Evolutionary conservation across 2,113 vertebrate species (phyloP).

Genomic region (Poeciliopsis occidentalis): DNA sequence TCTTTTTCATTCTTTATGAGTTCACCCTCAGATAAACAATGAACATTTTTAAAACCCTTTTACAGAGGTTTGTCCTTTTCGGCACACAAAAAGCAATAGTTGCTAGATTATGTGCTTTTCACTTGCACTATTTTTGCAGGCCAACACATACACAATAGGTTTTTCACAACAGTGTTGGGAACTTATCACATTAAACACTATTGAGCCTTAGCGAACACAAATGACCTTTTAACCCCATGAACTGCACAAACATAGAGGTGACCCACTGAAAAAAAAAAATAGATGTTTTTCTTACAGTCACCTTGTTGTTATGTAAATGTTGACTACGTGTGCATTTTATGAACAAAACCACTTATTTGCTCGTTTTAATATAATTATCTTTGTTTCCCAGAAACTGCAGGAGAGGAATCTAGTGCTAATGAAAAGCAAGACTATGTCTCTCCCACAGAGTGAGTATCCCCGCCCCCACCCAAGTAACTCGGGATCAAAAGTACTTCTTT

Average conservation of each 20-base stretch:
- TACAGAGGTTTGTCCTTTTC: not conserved
- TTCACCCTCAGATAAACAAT: not conserved
- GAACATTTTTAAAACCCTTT: not conserved
- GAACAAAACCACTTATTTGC: slow-evolving; percentile 10
- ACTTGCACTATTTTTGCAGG: not conserved
- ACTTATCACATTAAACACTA: not conserved
- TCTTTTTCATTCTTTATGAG: not conserved
- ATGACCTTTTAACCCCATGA: not conserved
- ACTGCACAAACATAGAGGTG: not conserved
- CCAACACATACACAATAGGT: not conserved
- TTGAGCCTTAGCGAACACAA: not conserved
- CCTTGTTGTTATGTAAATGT: not conserved
- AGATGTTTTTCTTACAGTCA: not conserved
- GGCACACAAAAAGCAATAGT: not conserved
- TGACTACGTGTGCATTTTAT: not conserved
- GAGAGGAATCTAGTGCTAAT: slow-evolving; percentile 79
- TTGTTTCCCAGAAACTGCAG: slow-evolving; percentile 81
- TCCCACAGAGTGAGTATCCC: slow-evolving; percentile 81
- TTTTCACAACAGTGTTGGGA: not conserved
- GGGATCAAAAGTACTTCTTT: slow-evolving; percentile 22
- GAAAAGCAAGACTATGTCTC: slow-evolving; percentile 83
- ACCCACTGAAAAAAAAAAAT: not conserved
- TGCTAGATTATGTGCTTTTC: not conserved
- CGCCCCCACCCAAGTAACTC: not conserved
- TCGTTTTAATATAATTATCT: slow-evolving; percentile 39